A percentile compares a stretch with the other conserved stretches of the same genome.
phyloP scores from a whole-genome alignment of 2,888 invertebrate species.

The Gortyna flavago region DNA sequence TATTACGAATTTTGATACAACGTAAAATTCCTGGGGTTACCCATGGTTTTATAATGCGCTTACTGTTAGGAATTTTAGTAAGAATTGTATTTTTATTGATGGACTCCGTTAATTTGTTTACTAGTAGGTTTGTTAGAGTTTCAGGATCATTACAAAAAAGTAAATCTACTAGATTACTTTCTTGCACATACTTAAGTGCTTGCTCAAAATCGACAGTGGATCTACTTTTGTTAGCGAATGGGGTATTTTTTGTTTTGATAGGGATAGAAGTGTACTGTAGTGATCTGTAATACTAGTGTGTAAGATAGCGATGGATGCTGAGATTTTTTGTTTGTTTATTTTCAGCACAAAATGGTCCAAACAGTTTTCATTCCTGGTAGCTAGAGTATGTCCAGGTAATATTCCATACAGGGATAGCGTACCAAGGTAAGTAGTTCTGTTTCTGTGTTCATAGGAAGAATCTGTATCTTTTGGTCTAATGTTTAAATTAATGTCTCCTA shows the following conservation, averaged over 20 bases:
- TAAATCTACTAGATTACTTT: no score
- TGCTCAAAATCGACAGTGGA: no score
- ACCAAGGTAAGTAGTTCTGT: constrained; percentile 28
- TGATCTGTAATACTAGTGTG: constrained; percentile 31
- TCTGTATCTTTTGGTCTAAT: no score
- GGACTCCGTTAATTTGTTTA: not conserved
- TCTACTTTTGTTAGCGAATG: no score
- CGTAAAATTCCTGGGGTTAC: no score
- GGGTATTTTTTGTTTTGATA: no score
- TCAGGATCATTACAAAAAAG: constrained; percentile 17
- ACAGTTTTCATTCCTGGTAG: constrained; percentile 21
- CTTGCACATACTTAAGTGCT: no score
- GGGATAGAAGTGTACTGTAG: not conserved
- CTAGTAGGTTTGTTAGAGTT: not conserved
- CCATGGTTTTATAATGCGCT: no score
- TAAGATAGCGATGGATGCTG: constrained; percentile 23
- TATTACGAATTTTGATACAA: not conserved
- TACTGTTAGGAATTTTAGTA: no score
- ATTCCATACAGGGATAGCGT: constrained; percentile 25
- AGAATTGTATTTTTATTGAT: not conserved
- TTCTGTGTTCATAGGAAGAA: constrained; percentile 9
- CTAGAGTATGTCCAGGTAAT: constrained; percentile 30
- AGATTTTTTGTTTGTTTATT: constrained; percentile 4
- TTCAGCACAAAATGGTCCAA: constrained; percentile 37
- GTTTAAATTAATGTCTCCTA: no score